Conservation (phyloP, 2,113 vertebrate genomes). For the Gasterosteus nipponicus region DNA sequence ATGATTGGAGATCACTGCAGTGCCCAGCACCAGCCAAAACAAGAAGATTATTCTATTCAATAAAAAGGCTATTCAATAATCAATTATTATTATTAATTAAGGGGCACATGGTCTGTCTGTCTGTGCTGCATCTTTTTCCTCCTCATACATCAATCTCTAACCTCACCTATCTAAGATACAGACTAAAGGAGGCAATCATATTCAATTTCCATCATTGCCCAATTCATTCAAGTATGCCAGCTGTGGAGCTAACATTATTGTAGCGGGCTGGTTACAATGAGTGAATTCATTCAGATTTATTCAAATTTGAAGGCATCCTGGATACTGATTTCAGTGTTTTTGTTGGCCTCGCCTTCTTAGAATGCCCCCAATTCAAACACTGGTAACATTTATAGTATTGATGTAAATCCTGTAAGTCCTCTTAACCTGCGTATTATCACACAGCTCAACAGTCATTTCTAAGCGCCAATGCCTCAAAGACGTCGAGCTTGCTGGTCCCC, state of each 20-base stretch:
- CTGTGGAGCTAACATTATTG: not conserved
- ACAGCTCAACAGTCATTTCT: not conserved
- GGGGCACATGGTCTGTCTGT: not conserved
- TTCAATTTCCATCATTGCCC: not conserved
- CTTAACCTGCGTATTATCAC: constrained; percentile 5
- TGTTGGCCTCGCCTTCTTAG: not conserved
- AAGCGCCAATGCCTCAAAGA: constrained; percentile 1
- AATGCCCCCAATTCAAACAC: not conserved
- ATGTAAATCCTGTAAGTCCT: not conserved
- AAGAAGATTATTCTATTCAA: not conserved
- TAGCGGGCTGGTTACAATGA: not conserved
- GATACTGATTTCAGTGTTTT: not conserved
- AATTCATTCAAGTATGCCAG: not conserved
- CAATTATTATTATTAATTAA: too few relatives aligned
- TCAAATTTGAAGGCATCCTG: not conserved
- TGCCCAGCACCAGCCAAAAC: too few relatives aligned
- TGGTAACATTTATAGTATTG: not conserved
- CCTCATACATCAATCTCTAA: not conserved
- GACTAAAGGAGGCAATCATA: not conserved
- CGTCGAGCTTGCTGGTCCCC: constrained; percentile 37
- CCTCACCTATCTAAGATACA: not conserved
- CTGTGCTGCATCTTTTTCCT: not conserved
- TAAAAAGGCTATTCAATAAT: too few relatives aligned
- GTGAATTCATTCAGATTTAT: not conserved
- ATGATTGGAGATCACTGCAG: not conserved